These are phyloP conservation scores for Cyprinus carpio DNA, from an alignment of 2,113 vertebrate genomes.

Conservation along the genomic window DNA sequence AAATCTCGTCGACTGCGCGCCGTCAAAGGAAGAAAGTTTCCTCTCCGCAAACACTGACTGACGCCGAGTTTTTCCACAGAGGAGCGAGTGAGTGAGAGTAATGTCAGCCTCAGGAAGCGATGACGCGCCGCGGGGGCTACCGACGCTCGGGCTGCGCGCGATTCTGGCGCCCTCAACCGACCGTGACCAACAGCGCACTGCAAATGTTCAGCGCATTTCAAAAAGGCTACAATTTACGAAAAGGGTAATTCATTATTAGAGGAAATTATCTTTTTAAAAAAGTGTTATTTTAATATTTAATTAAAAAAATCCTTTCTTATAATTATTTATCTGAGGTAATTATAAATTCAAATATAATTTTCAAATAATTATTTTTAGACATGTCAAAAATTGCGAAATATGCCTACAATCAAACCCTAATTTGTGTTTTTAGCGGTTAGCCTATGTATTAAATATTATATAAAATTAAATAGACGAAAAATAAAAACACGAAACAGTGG, in stretches of 20 bases:
- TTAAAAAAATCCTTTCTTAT: no score
- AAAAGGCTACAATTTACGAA: not conserved
- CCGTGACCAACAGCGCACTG: not conserved
- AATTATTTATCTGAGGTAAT: no score
- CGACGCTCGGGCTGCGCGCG: not conserved
- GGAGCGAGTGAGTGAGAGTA: constrained; percentile 60
- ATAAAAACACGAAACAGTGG: no score
- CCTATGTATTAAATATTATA: not conserved
- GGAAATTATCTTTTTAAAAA: no score
- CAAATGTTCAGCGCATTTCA: not conserved
- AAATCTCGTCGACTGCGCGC: constrained; percentile 17
- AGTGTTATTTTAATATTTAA: no score
- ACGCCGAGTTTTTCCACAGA: constrained; percentile 59
- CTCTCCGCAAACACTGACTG: constrained; percentile 39
- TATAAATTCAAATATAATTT: no score
- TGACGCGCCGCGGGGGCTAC: constrained; percentile 67
- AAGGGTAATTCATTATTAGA: no score
- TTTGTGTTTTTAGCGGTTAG: no score
- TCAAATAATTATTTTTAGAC: no score
- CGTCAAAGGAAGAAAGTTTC: constrained; percentile 68
- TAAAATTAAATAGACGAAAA: not conserved
- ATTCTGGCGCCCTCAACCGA: constrained; percentile 53
- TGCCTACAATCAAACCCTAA: no score
- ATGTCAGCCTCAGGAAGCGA: constrained; percentile 74
- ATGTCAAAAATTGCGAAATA: no score